Evolutionary conservation across 2,113 vertebrate genomes (phyloP).

Genomic region (Anolis carolinensis): DNA sequence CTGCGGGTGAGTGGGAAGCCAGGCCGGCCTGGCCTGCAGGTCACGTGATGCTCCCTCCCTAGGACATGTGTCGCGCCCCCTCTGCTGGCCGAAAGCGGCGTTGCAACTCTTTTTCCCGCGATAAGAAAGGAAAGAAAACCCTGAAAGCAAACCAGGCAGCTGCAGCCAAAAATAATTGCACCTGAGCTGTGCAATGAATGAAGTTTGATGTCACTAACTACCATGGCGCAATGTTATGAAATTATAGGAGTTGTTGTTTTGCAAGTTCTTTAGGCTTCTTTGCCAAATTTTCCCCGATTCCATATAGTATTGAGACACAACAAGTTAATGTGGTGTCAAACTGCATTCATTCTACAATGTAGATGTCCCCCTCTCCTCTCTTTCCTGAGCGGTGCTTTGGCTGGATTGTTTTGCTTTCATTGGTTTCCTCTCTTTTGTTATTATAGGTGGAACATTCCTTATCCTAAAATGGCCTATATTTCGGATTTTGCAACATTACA

Average conservation of each 20-base stretch:
- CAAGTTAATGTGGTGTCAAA: background rate
- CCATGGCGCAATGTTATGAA: background rate
- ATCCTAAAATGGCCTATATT: too few relatives aligned
- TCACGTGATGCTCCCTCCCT: background rate
- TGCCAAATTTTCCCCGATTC: too few relatives aligned
- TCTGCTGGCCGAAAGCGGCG: background rate
- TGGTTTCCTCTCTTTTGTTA: background rate
- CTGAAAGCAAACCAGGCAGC: too few relatives aligned
- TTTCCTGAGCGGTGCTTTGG: too few relatives aligned
- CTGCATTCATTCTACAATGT: background rate
- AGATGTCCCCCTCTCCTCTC: too few relatives aligned
- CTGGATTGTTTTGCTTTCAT: background rate
- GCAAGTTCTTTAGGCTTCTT: too few relatives aligned
- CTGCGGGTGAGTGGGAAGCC: slow-evolving; percentile 80
- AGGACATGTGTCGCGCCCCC: background rate
- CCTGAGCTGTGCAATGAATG: too few relatives aligned
- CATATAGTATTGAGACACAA: background rate
- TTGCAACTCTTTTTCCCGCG: background rate
- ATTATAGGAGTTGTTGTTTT: background rate
- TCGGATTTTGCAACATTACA: too few relatives aligned
- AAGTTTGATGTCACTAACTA: background rate
- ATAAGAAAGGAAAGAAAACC: too few relatives aligned
- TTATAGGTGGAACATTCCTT: too few relatives aligned
- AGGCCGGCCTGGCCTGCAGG: background rate
- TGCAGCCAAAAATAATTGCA: too few relatives aligned